Evolutionary conservation across 2,888 invertebrate genomes (phyloP).

Genomic region (Ophion ventricosus): DNA sequence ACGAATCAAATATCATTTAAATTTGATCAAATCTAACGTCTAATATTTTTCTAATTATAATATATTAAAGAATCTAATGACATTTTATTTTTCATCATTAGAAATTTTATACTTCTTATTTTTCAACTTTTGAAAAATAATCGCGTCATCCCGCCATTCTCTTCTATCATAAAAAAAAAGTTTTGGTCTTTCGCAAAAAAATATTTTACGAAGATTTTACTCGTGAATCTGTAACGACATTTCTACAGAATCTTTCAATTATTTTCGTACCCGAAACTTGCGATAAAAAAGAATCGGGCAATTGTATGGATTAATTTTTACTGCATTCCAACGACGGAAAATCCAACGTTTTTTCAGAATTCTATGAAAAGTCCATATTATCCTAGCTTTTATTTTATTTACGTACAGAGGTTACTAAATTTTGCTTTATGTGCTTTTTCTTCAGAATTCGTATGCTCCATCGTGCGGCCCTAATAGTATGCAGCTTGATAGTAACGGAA

Average conservation of each 20-base stretch:
- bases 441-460: constrained; percentile 86
- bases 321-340: not conserved
- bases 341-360: not conserved
- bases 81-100: too few relatives aligned
- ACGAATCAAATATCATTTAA: too few relatives aligned
- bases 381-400: not conserved
- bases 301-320: not conserved
- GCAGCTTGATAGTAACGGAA: constrained; percentile 86
- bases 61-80: too few relatives aligned
- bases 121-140: too few relatives aligned
- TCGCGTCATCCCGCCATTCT: too few relatives aligned
- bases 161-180: too few relatives aligned
- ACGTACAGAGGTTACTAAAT: not conserved
- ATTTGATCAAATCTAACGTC: too few relatives aligned
- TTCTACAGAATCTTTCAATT: not conserved
- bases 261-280: not conserved
- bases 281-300: not conserved
- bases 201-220: not conserved
- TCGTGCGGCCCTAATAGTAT: constrained; percentile 86
- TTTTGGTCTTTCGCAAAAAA: not conserved
- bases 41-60: too few relatives aligned
- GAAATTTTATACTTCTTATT: too few relatives aligned
- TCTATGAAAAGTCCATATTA: not conserved
- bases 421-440: not conserved
- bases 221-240: not conserved